Evolutionary conservation across 1,140 invertebrate genomes (phyloP), one percentile per base, ranked within the genome.

Genomic region (Monomorium pharaonis): DNA sequence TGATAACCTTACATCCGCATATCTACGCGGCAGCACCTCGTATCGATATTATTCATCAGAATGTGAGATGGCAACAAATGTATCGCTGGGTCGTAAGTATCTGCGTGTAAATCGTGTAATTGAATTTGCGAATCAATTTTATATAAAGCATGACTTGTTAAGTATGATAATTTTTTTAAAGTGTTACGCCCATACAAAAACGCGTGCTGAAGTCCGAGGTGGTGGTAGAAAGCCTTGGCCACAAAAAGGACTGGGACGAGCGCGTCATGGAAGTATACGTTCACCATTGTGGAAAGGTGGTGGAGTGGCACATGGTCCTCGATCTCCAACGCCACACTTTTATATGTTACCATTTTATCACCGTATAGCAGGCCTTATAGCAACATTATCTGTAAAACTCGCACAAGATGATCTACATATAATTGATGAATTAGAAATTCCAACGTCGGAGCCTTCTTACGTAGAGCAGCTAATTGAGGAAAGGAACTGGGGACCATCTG

Each of bases 371-470:
- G 99, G 99, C 0, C 96, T 99, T 1, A 97, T 97, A 14, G 96
- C 97, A 14, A 97, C 97, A 0, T 95, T 99, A 9, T 98, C 99
- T 33, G 96, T 98, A 3, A 99, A 99, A 95, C 96, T 99, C 87
- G 98, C 98, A 14, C 98, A 99, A 96, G 98, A 99, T 96, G 98
- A 99, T 95, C 94, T 99, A 56, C 98, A 99, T 93, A 96, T 99
- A 89, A 97, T 99, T 0, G 97, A 98, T 83, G 96, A 97, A 92
- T 95, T 99, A 18, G 97, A 99, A 86, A 96, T 99, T 88, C 98
- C 98, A 10, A 96, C 97, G n/a, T 96, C 97, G 62, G 97, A 99
- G 91, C 95, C 97, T 6, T 95, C 96, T 91, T 99, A 97, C 92
- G 94, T 99, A 2, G 94, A 97, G 89, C 97, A 99, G 89, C 94